Percentiles rank a stretch among this genome's conserved stretches.
phyloP scores from a whole-genome alignment of 2,797 vertebrate species.

The Melanotaenia pygmaea region DNA sequence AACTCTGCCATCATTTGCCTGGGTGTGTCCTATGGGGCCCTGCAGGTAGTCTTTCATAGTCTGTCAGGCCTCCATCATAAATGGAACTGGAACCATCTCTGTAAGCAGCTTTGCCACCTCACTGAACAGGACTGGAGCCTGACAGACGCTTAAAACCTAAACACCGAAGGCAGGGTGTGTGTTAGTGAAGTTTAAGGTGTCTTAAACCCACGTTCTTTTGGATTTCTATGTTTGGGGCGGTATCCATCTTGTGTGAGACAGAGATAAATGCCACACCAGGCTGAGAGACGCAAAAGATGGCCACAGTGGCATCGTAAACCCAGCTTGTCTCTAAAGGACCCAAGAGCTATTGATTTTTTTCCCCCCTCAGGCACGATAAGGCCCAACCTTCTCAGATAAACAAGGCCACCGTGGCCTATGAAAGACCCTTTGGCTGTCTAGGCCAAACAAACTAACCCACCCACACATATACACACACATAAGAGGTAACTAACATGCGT shows the following conservation, averaged over 20 bases:
- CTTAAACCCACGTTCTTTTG: background rate
- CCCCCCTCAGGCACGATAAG: constrained; percentile 78
- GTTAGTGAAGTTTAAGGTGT: constrained; percentile 6
- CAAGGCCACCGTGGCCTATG: constrained; percentile 77
- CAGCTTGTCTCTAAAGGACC: constrained; percentile 74
- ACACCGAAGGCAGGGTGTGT: background rate
- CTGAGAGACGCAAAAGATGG: constrained; percentile 73
- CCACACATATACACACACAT: constrained; percentile 30
- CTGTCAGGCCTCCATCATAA: background rate
- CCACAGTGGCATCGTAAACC: constrained; percentile 75
- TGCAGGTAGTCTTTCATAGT: background rate
- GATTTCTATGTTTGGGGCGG: constrained; percentile 31
- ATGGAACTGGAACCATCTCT: background rate
- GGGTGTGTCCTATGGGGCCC: constrained; percentile 22
- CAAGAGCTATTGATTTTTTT: constrained; percentile 78
- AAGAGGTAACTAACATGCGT: constrained; percentile 11
- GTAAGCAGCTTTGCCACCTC: constrained; percentile 2
- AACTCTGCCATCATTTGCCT: constrained; percentile 35
- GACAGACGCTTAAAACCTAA: constrained; percentile 25
- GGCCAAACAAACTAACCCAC: constrained; percentile 70
- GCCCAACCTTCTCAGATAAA: constrained; percentile 80
- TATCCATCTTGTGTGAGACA: constrained; percentile 64
- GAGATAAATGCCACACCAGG: constrained; percentile 70
- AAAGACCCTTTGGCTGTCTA: constrained; percentile 75
- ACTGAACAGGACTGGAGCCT: constrained; percentile 17